Base-by-base conservation (phyloP, 2,113 vertebrate species). In the Puma concolor region DNA sequence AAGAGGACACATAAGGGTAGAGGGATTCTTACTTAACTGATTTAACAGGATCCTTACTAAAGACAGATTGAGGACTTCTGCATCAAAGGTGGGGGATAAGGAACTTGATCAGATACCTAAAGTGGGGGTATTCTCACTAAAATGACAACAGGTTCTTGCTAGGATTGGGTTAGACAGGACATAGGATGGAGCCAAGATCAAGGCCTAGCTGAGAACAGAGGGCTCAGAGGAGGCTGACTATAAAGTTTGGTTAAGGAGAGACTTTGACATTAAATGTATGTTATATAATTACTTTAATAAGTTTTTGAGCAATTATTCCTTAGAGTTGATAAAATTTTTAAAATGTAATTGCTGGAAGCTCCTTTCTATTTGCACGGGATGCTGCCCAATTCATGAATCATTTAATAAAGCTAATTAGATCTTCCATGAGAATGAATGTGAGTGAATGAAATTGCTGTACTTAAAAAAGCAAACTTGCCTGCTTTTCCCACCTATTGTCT, bases 281-380 rank as follows among this genome's bases (percentile, higher is more conserved):
- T 83, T 84, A 83, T 64, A 5, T 83, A 79, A 57, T 66, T 81
- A 54, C 27, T 83, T 77, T 60, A 83, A 50, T 88, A 95, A 81
- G 80, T 66, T 66, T 89, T 93, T 7, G 41, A 85, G 44, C 82
- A 88, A 0, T 81, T 82, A 52, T 76, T 88, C 48, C 21, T 36
- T 66, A 69, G 83, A 33, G 4, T 94, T 91, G n/a, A 31, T 89
- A 89, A 60, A 83, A 96, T 84, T 93, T 93, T 69, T 16, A 60
- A 60, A 93, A 54, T 66, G 71, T 77, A 89, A 89, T 93, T 67
- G n/a, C 17, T 88, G 72, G 72, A 38, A 44, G 12, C 21, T 41
- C 33, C 72, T 74, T 74, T 41, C 71, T 72, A 38, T 72, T 74
- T 74, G 38, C 38, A 44, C 29, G 72, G 12, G 13, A 29, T 74